Conservation (phyloP, 2,113 vertebrate species). For the Tetrao urogallus region DNA sequence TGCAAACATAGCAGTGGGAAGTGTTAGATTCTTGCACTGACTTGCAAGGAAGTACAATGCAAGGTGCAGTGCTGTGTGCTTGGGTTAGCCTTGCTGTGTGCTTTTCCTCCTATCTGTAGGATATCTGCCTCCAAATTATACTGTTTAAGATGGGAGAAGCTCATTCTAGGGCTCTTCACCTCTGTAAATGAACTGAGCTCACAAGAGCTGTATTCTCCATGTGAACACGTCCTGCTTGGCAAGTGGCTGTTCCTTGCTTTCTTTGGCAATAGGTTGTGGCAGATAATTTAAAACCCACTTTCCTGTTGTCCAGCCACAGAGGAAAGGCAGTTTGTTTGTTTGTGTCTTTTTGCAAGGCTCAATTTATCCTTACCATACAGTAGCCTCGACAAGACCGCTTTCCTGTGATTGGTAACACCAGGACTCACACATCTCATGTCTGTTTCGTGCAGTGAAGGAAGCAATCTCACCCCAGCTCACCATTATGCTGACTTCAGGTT, state of each 20-base stretch:
- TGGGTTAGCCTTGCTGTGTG: not conserved
- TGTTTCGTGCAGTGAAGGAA: slow-evolving; percentile 88
- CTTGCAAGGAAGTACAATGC: not conserved
- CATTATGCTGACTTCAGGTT: slow-evolving; percentile 99
- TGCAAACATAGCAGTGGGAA: not conserved
- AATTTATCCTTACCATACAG: not conserved
- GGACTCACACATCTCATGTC: not conserved
- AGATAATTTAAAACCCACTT: not conserved
- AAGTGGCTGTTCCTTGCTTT: not conserved
- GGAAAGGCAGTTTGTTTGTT: not conserved
- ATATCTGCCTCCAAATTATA: not conserved
- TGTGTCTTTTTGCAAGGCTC: not conserved
- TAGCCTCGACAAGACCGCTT: accelerated
- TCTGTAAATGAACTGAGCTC: not conserved
- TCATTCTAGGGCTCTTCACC: not conserved
- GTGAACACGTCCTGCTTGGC: not conserved
- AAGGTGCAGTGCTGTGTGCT: not conserved
- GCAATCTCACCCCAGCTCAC: slow-evolving; percentile 96
- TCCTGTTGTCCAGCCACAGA: not conserved
- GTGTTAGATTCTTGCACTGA: not conserved
- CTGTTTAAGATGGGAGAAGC: not conserved
- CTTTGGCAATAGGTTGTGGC: not conserved
- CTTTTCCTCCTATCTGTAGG: not conserved
- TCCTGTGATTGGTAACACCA: not conserved
- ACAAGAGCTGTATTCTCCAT: not conserved